Evolutionary conservation across 37 sponge, comb jelly and placozoan species (phyloP), one percentile per base, ranked within the genome.

Genomic region (Lycopodina hypogea): DNA sequence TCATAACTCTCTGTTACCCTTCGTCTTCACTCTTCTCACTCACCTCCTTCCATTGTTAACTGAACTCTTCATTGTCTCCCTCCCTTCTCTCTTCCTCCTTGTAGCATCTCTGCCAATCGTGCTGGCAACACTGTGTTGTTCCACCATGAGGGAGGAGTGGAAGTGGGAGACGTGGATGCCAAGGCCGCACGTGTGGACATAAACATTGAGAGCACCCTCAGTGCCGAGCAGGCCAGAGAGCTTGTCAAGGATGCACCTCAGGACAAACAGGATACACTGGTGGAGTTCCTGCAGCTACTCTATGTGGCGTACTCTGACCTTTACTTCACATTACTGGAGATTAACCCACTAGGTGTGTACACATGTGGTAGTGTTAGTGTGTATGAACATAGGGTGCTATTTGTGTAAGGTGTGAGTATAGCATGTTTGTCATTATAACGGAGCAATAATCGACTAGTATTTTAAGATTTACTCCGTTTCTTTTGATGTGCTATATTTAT

Each of bases 291-390:
- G 24, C 52, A 72, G 65, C 77, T 87, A 24, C 87, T 97, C 30
- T 94, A 90, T 80, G 84, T 58, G 36, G 86, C 84, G 7, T 97
- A 92, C 80, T 75, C 74, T 51, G 93, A 97, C 40, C 93, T 97
- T 42, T 92, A 87, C 81, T 97, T 97, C 84, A 92, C 98, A 42
- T 90, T 95, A 56, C 84, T 97, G 59, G 98, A 97, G 82, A 90
- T 97, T 60, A 97, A 97, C 77, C 98, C 98, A 19, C 56, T 96
- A 53, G 96, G 91, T 96, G 66, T 42, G 92, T 77, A 36, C 2
- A 38, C 35, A 59, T 30, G 75, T 32, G 2, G 29, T 62, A 62
- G 53, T 52, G 53, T 52, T 11, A 15, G 15, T 18, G 53, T 18
- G 53, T 11, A 52, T 11, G 55, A 32, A 30, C 14, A 50, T 29